Base-by-base conservation (phyloP, 2,113 vertebrate genomes). In the Caracal caracal region DNA sequence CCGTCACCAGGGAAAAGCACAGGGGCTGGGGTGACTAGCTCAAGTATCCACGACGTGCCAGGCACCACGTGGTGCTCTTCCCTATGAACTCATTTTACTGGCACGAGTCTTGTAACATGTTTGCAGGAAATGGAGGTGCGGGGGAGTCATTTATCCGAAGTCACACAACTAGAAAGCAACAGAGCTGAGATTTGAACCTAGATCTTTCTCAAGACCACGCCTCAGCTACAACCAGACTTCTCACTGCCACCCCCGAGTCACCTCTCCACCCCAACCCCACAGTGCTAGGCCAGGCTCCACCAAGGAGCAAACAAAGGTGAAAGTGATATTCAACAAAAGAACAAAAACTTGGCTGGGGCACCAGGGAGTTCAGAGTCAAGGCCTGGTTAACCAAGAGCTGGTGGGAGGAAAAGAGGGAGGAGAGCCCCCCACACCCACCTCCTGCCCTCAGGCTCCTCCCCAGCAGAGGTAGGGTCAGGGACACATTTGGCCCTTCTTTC, bases 291-390 rank as follows among this genome's bases (percentile, higher is more conserved):
- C 30, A 40, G 85, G 56, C 86, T 70, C 83, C 79, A 30, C 61
- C 63, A 51, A 71, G 53, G 68, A 88, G 30, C 81, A 83, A 95
- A 96, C 92, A 84, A 65, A 93, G 96, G 92, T 85, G 90, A 96
- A 97, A 92, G 83, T 78, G 92, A 95, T 76, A 88, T 63, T 78
- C 73, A 95, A 95, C 94, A 80, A 97, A 96, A 89, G 76, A 88
- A 88, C 79, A 95, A 93, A 97, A 96, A 97, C 92, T 96, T 97
- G 97, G 96, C 98, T 90, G 51, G 59, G 68, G 40, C 28, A 59
- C 63, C n/a, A 33, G 94, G 86, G 96, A 96, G 84, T 93, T 95
- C 94, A 95, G 79, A 93, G 94, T 96, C 96, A 95, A 88, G 83
- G 76, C 79, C 81, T 97, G 97, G 93, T 81, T 96, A 92, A 88